phyloP scores from a whole-genome alignment of 2,888 invertebrate genomes.

The Blomia tropicalis region DNA sequence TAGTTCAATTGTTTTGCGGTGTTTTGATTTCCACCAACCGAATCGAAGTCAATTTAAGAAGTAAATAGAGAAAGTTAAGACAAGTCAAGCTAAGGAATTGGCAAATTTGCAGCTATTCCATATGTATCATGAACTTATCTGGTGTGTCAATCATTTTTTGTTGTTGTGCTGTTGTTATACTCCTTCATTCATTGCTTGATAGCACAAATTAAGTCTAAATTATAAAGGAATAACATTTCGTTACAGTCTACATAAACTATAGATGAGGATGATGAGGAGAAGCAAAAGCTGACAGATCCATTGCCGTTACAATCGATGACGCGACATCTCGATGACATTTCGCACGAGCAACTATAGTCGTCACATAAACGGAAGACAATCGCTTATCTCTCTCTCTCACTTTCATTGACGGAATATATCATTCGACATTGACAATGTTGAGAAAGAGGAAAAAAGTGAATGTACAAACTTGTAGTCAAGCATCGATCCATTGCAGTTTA shows the following conservation, averaged over 20 bases:
- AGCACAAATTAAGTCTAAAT: background rate
- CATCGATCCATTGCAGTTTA: too few relatives aligned
- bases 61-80: too few relatives aligned
- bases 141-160: background rate
- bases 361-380: too few relatives aligned
- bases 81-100: background rate
- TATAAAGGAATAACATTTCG: background rate
- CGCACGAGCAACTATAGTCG: too few relatives aligned
- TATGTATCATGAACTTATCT: background rate
- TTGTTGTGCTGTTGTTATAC: background rate
- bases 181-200: background rate
- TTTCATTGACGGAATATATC: too few relatives aligned
- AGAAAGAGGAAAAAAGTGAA: too few relatives aligned
- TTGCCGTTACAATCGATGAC: conserved; percentile 7
- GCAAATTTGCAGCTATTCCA: conserved; percentile 4
- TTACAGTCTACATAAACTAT: background rate
- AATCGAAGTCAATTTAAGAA: too few relatives aligned
- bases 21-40: too few relatives aligned
- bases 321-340: background rate
- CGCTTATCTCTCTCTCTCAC: too few relatives aligned
- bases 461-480: too few relatives aligned
- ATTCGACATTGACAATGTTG: too few relatives aligned
- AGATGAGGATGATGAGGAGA: too few relatives aligned
- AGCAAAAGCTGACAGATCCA: background rate
- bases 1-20: background rate